Percentiles rank a stretch among this genome's conserved stretches.
Evolutionary conservation across 2,888 invertebrate species (phyloP).

Genomic region (Pristionchus entomophagus): DNA sequence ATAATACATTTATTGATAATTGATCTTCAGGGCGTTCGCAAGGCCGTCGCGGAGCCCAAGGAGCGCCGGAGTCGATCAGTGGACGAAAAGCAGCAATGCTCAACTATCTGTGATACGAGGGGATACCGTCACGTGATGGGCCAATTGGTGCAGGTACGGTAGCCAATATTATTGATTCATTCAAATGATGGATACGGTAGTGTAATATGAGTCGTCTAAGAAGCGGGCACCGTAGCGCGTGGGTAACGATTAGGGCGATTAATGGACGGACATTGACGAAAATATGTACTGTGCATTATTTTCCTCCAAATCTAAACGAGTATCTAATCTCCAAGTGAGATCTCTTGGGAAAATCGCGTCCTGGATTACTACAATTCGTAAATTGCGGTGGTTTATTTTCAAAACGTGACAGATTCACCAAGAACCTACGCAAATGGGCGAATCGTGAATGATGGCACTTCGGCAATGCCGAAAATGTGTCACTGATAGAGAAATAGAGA

Average conservation of each 20-base stretch:
- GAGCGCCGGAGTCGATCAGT: conserved; percentile 23
- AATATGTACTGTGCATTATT: background rate
- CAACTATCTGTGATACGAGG: background rate
- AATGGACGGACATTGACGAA: too few relatives aligned
- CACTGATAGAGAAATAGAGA: background rate
- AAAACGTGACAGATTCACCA: too few relatives aligned
- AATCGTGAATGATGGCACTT: background rate
- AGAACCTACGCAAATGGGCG: background rate
- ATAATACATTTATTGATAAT: background rate
- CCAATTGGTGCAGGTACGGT: conserved; percentile 40
- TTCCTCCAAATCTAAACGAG: background rate
- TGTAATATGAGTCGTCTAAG: too few relatives aligned
- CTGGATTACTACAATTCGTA: too few relatives aligned
- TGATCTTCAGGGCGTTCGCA: background rate
- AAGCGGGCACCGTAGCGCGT: too few relatives aligned
- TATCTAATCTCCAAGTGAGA: background rate
- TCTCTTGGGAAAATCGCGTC: too few relatives aligned
- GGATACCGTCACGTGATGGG: conserved; percentile 44
- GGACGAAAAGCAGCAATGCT: background rate
- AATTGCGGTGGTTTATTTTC: too few relatives aligned
- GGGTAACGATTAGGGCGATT: too few relatives aligned
- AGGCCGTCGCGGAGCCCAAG: background rate
- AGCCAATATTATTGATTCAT: background rate
- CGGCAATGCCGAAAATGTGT: background rate
- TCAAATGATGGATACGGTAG: background rate